A percentile compares a stretch with the other conserved stretches of the same genome.
These are phyloP conservation scores for Empidonax traillii DNA, from an alignment of 2,113 vertebrate species.

Conservation along the genomic window DNA sequence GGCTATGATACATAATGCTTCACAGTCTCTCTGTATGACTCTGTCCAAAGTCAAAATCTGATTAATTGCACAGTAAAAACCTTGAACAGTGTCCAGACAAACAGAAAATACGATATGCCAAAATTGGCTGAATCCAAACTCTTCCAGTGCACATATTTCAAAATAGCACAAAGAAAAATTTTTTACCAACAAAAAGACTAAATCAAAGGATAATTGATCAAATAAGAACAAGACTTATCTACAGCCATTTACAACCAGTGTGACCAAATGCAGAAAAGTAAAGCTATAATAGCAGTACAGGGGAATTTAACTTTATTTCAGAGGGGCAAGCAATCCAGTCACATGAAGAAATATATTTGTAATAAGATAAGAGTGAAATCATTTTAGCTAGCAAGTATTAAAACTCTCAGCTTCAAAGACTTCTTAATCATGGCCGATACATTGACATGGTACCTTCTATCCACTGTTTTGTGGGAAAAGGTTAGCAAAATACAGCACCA, in stretches of 20 bases:
- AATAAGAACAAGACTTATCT: neutral
- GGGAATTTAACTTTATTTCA: neutral
- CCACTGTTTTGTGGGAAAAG: neutral
- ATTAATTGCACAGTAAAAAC: conserved; percentile 8
- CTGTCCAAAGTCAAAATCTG: neutral
- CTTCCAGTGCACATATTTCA: neutral
- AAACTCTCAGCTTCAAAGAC: neutral
- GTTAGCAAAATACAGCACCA: neutral
- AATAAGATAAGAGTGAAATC: neutral
- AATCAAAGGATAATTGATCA: neutral
- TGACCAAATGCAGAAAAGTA: neutral
- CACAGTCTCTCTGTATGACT: neutral
- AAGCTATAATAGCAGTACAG: neutral
- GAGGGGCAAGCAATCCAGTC: neutral
- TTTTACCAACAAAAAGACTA: neutral
- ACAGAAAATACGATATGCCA: neutral
- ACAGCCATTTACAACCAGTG: neutral
- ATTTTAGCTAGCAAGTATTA: neutral
- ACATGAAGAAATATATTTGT: neutral
- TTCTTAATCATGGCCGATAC: neutral
- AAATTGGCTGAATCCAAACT: neutral
- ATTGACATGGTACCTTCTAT: neutral
- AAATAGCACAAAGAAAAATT: neutral
- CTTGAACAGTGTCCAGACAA: neutral
- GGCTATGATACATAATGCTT: neutral